Base-by-base conservation (phyloP, 64 coral and sea anemone species). In the Stylophora pistillata region DNA sequence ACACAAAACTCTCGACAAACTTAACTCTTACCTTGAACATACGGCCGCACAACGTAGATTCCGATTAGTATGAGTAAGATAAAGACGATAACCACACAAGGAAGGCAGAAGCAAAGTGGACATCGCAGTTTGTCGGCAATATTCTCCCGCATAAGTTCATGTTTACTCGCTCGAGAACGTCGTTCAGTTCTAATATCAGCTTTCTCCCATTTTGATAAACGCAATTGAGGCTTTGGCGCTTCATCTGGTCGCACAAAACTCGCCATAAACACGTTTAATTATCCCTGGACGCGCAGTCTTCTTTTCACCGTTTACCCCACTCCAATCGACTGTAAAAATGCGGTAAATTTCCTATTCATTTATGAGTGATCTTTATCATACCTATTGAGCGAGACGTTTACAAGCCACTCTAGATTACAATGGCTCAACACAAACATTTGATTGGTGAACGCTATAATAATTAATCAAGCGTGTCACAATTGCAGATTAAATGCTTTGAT, bases 91-190 rank as follows among this genome's bases (percentile, higher is more conserved):
- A 98, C 54, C 15, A 93, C 92, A 74, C 93, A 91, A 2, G 96
- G 96, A 76, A 98, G 85, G 76, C 93, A 94, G 58, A 98, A 98
- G 61, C 93, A 92, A 28, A 98, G 74, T 33, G 93, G 87, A 78
- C 96, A 98, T 78, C 92, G 86, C 3, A 98, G 30, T 86, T 69
- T 84, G 63, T 98, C 93, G 10, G 96, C 93, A 9, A 94, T 64
- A 28, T 73, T 77, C 74, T 98, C 96, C 34, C 96, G 86, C 54
- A 91, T 58, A 33, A 98, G 80, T 73, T 95, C 93, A 32, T 76
- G 27, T 88, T 98, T 94, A 78, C 56, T 95, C 72, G 92, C 25
- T 5, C 74, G 73, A 13, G 89, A 72, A 4, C 93, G 89, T 21
- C 96, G 82, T 37, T 92, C 75, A 29, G 54, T 89, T 16, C 68